Percentiles rank a stretch among this genome's conserved stretches.
Conservation (phyloP, 2,113 vertebrate species). For the Balaenoptera acutorostrata region DNA sequence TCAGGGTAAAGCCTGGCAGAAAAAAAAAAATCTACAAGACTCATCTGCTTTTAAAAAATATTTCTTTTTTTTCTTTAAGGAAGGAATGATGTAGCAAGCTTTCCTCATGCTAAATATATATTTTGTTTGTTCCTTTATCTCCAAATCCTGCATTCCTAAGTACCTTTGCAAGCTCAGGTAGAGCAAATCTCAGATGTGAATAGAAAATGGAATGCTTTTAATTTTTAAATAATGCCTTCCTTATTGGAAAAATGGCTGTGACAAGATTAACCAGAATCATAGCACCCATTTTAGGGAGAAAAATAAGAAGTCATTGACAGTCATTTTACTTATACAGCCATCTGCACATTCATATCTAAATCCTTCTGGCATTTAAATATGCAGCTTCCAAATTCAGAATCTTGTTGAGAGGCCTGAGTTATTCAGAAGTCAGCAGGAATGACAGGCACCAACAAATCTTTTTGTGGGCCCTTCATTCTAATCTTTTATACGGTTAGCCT, state of each 20-base stretch:
- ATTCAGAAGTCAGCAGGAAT: not conserved
- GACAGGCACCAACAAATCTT: not conserved
- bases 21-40: not conserved
- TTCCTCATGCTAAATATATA: not conserved
- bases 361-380: conserved; percentile 18
- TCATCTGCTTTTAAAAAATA: not conserved
- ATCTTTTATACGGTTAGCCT: conserved; percentile 11
- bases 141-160: not conserved
- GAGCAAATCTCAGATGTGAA: not conserved
- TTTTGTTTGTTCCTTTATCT: not conserved
- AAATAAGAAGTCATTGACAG: conserved; percentile 35
- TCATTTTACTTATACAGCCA: conserved; percentile 25
- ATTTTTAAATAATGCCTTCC: conserved; percentile 26
- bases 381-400: conserved; percentile 47
- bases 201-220: not conserved
- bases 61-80: not conserved
- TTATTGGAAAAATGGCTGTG: conserved; percentile 39
- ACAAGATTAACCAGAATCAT: conserved; percentile 53
- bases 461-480: conserved; percentile 24
- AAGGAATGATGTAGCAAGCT: not conserved
- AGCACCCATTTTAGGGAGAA: conserved; percentile 45
- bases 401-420: conserved; percentile 26
- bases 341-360: conserved; percentile 43
- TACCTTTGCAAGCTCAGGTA: not conserved
- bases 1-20: not conserved